Evolutionary conservation across 2,113 vertebrate species (phyloP).

Genomic region (Atlantisia rogersi): DNA sequence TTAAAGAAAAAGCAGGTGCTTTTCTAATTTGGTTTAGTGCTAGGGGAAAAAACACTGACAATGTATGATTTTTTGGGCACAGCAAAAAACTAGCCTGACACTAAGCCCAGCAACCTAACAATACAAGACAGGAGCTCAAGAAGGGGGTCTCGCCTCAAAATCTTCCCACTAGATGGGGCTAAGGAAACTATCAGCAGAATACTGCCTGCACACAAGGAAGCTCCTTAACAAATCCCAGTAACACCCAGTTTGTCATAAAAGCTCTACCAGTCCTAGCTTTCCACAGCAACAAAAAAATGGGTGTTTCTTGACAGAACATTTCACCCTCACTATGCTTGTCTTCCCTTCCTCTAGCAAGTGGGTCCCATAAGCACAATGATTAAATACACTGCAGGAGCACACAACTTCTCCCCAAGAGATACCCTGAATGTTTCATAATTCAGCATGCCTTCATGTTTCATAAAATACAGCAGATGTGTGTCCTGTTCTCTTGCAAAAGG

Average conservation of each 20-base stretch:
- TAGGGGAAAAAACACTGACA: not conserved
- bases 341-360: not conserved
- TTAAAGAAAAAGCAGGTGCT: not conserved
- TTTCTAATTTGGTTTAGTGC: not conserved
- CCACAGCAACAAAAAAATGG: not conserved
- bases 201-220: not conserved
- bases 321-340: not conserved
- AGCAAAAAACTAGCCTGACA: not conserved
- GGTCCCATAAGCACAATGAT: not conserved
- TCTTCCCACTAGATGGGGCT: not conserved
- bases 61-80: not conserved
- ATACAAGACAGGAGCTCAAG: not conserved
- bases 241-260: not conserved
- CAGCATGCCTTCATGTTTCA: not conserved
- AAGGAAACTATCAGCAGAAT: not conserved
- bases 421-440: not conserved
- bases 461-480: not conserved
- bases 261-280: not conserved
- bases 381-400: not conserved
- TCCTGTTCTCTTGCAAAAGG: not conserved
- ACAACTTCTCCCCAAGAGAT: not conserved
- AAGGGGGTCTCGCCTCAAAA: fast-evolving
- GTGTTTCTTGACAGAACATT: not conserved
- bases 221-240: too few species aligned
- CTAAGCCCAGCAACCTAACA: not conserved